A percentile compares a stretch with the other conserved stretches of the same genome.
These are phyloP conservation scores for Mythimna vitellina DNA, from an alignment of 2,888 invertebrate species.

Conservation along the genomic window DNA sequence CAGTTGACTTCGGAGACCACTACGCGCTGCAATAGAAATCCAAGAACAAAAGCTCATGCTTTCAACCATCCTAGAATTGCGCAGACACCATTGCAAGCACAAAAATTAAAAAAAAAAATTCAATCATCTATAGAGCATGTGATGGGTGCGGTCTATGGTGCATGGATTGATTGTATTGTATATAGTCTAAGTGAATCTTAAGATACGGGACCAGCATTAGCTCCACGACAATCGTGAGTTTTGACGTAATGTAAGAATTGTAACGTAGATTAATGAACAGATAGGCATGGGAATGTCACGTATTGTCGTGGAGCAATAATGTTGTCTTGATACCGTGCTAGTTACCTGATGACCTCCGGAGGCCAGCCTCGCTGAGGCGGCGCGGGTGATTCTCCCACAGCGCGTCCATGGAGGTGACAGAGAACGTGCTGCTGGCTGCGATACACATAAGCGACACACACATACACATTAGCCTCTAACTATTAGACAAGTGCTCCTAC, in stretches of 20 bases:
- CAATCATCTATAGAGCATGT: conserved; percentile 68
- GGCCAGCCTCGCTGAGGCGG: conserved; percentile 94
- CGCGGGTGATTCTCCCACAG: conserved; percentile 94
- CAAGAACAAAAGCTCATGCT: conserved; percentile 73
- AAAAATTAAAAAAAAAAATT: conserved; percentile 61
- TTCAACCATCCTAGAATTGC: conserved; percentile 66
- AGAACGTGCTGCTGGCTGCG: conserved; percentile 90
- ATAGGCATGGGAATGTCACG: conserved; percentile 56
- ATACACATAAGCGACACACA: conserved; percentile 87
- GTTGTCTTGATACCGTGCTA: conserved; percentile 64
- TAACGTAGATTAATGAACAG: conserved; percentile 50
- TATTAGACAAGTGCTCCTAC: conserved; percentile 71
- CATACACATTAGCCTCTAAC: conserved; percentile 88
- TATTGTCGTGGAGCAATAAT: conserved; percentile 59
- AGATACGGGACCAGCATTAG: conserved; percentile 54
- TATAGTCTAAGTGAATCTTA: conserved; percentile 63
- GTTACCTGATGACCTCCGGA: conserved; percentile 94
- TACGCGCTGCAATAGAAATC: conserved; percentile 66
- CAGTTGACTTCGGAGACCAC: conserved; percentile 83
- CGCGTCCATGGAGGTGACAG: conserved; percentile 93
- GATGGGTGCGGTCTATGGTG: conserved; percentile 71
- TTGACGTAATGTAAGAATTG: conserved; percentile 34
- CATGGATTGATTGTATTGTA: conserved; percentile 58
- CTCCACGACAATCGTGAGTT: conserved; percentile 54
- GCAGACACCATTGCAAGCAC: conserved; percentile 73